phyloP scores from a whole-genome alignment of 2,888 invertebrate species.

The Pollenia griseotomentosa region DNA sequence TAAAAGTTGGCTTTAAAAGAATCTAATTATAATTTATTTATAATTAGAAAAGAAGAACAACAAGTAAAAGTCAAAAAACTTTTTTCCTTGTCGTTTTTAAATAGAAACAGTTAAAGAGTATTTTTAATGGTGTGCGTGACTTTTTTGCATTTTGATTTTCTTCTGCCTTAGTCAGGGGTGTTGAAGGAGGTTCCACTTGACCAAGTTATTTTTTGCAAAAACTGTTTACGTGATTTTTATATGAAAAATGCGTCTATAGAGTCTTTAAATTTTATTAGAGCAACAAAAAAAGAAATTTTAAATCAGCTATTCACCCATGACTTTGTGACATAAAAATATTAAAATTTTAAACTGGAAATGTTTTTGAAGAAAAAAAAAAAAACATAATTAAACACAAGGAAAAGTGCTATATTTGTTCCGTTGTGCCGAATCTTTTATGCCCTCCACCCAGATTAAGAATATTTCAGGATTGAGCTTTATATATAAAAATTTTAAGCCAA shows the following conservation, averaged over 20 bases:
- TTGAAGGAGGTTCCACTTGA: constrained; percentile 37
- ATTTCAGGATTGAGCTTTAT: too few relatives aligned
- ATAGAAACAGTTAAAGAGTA: too few relatives aligned
- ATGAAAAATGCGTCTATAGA: too few relatives aligned
- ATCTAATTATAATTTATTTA: background rate
- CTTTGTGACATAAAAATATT: background rate
- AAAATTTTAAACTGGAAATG: too few relatives aligned
- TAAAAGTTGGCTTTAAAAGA: background rate
- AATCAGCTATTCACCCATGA: constrained; percentile 12
- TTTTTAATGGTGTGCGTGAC: background rate
- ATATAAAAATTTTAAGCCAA: too few relatives aligned
- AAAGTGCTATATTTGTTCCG: too few relatives aligned
- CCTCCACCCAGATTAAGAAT: too few relatives aligned
- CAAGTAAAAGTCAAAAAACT: constrained; percentile 27
- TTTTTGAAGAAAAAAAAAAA: too few relatives aligned
- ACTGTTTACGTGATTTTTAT: too few relatives aligned
- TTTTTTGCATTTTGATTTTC: background rate
- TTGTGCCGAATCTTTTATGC: too few relatives aligned
- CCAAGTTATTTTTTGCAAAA: background rate
- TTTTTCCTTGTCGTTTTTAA: background rate
- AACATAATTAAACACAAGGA: too few relatives aligned
- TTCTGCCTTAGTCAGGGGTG: background rate
- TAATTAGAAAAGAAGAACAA: background rate
- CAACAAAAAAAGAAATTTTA: background rate
- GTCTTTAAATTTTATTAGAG: background rate